Conservation (phyloP, 2,797 vertebrate genomes). For the Lerista edwardsae region DNA sequence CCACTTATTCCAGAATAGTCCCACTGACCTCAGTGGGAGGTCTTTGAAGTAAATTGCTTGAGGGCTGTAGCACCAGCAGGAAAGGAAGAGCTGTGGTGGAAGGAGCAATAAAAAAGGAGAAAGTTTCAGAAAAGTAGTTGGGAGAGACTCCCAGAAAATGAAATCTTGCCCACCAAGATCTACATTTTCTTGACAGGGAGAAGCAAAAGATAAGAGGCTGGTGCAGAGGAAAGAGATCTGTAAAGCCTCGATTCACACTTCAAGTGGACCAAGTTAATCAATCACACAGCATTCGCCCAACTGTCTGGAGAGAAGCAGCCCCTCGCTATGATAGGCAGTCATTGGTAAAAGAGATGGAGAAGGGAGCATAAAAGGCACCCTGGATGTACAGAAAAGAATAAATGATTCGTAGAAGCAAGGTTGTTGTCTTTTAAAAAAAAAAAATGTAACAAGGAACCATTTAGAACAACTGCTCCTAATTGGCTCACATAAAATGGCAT, state of each 20-base stretch:
- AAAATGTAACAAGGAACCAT: conserved; percentile 9
- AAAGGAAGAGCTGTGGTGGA: rapidly evolving
- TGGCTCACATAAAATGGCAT: neutral
- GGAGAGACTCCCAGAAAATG: neutral
- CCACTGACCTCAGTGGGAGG: neutral
- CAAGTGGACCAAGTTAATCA: neutral
- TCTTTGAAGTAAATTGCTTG: conserved; percentile 1
- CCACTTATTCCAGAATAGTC: neutral
- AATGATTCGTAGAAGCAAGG: neutral
- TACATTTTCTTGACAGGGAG: neutral
- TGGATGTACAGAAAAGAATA: neutral
- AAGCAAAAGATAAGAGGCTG: rapidly evolving
- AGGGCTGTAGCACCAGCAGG: neutral
- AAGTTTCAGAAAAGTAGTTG: neutral
- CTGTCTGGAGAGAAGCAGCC: neutral
- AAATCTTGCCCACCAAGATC: neutral
- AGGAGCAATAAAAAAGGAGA: neutral
- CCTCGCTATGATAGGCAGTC: neutral
- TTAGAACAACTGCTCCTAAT: conserved; percentile 1
- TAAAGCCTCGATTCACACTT: neutral
- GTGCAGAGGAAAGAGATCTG: neutral
- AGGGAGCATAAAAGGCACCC: neutral
- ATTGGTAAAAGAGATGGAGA: neutral
- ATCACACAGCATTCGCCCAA: neutral
- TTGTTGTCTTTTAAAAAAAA: neutral